Percentiles rank a stretch among this genome's conserved stretches.
Evolutionary conservation across 1,140 invertebrate species (phyloP).

Genomic region (Drosophila obscura): DNA sequence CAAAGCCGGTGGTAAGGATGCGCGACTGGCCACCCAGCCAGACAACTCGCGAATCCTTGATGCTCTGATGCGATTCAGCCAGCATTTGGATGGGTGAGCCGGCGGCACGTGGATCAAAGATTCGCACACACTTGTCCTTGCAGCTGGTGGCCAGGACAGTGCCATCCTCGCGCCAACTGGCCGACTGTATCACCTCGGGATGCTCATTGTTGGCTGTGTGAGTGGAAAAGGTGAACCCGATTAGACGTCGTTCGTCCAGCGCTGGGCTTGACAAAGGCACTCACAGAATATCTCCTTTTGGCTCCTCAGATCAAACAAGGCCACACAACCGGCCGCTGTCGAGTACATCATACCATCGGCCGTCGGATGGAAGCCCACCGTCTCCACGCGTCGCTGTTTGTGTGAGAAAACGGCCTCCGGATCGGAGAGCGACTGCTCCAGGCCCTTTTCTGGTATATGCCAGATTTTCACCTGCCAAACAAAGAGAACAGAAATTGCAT

Average conservation of each 20-base stretch:
- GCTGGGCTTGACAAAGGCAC: slow-evolving; percentile 35
- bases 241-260: background rate
- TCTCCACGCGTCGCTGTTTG: slow-evolving; percentile 92
- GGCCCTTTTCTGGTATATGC: slow-evolving; percentile 91
- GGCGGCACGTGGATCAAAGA: slow-evolving; percentile 90
- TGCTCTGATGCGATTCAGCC: slow-evolving; percentile 92
- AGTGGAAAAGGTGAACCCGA: slow-evolving; percentile 8
- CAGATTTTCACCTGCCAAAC: slow-evolving; percentile 89
- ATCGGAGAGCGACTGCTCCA: slow-evolving; percentile 91
- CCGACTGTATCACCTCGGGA: slow-evolving; percentile 92
- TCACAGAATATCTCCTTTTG: slow-evolving; percentile 92
- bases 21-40: slow-evolving; percentile 93
- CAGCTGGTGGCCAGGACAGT: slow-evolving; percentile 89
- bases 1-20: slow-evolving; percentile 93
- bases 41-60: slow-evolving; percentile 94
- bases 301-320: slow-evolving; percentile 93
- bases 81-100: slow-evolving; percentile 86
- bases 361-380: slow-evolving; percentile 93
- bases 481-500: background rate
- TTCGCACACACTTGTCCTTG: slow-evolving; percentile 93
- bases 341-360: slow-evolving; percentile 93
- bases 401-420: slow-evolving; percentile 92
- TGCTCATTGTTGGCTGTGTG: slow-evolving; percentile 91
- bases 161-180: slow-evolving; percentile 93
- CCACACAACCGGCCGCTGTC: slow-evolving; percentile 91